A percentile compares a stretch with the other conserved stretches of the same genome.
Conservation (phyloP, 2,888 invertebrate genomes). For the Rhamnusium bicolor region DNA sequence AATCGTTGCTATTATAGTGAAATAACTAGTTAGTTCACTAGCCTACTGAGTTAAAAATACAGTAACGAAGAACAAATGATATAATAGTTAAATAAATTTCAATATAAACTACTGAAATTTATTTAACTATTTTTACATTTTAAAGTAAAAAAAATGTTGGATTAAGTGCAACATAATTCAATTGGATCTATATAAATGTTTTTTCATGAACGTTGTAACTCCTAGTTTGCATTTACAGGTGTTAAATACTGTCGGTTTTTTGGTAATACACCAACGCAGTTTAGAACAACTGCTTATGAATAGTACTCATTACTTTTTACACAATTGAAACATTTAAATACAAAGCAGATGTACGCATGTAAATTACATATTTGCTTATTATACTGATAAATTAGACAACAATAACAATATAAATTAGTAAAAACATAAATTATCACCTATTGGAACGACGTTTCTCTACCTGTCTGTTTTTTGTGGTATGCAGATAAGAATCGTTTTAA, state of each 20-base stretch:
- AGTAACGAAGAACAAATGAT: too few species aligned
- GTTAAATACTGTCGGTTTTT: background rate
- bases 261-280: background rate
- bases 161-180: too few species aligned
- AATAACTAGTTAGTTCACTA: too few species aligned
- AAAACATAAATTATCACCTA: background rate
- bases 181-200: too few species aligned
- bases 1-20: too few species aligned
- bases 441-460: background rate
- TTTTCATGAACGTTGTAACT: background rate
- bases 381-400: background rate
- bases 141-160: too few species aligned
- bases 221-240: background rate
- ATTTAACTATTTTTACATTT: too few species aligned
- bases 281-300: background rate
- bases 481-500: background rate
- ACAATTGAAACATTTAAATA: background rate
- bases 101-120: too few species aligned
- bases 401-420: background rate
- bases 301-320: background rate
- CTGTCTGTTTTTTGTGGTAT: background rate
- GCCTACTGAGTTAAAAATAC: too few species aligned
- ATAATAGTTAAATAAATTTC: too few species aligned
- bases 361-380: slow-evolving; percentile 8
- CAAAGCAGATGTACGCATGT: slow-evolving; percentile 9